Evolutionary conservation across 2,113 vertebrate species (phyloP), one percentile per base, ranked within the genome.

Genomic region (Maylandia zebra): DNA sequence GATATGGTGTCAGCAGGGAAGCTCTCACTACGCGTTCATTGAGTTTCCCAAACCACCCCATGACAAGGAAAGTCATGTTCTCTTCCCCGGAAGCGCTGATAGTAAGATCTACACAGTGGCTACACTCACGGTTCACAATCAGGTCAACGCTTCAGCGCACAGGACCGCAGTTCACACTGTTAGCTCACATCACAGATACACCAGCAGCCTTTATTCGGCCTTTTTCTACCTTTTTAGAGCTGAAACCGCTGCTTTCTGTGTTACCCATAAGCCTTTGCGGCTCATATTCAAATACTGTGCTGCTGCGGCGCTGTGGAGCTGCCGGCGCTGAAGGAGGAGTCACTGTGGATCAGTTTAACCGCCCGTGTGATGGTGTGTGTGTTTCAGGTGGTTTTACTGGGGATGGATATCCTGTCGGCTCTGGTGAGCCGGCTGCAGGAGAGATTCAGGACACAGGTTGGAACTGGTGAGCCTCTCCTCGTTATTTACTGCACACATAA

Each of bases 401-500:
- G 98, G 57, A 98, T 99, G 96, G 98, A 99, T 87, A 96, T 99
- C 24, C 94, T 99, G 64, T 98, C 98, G 0, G 98, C 98, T 0
- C 94, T 99, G 48, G 97, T 99, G 84, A 96, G 96, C 55, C 96
- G 98, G 80, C 95, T 99, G 82, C 98, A 99, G 92, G 98, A 99
- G 82, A 96, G 96, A 19, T 99, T 99, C 96, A 98, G 97, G 95
- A 96, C 97, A 0, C 98, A 99, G 89, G 98, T 99, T 27, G 98
- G 98, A 89, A 99, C 98, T 95, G 98, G 98, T 99, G 94, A 87
- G 85, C 8, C 14, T 4, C 34, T 61, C 38, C 38, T 32, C 16
- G 4, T 32, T 78, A 78, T 74, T 50, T 50, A 50, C 71, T 50
- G 24, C 16, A 32, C 24, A 19, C 6, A 76, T 32, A 76, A 30